phyloP scores from a whole-genome alignment of 2,797 vertebrate genomes.

The Xenopus petersii region DNA sequence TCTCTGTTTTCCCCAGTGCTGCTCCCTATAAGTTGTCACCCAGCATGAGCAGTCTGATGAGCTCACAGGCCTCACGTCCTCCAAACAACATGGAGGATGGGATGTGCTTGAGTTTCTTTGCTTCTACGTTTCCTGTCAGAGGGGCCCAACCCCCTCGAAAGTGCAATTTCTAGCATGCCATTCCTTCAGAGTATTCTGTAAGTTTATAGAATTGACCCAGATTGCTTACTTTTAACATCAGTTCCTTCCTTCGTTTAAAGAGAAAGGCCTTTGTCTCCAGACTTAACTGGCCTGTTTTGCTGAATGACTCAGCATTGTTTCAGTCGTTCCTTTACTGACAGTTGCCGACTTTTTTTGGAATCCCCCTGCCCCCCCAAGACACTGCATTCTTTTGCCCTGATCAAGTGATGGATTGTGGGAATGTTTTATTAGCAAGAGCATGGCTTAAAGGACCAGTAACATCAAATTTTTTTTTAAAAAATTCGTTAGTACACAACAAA shows the following conservation, averaged over 20 bases:
- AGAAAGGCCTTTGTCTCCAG: background rate
- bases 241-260: constrained; percentile 2
- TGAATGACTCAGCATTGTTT: constrained; percentile 9
- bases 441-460: too few relatives aligned
- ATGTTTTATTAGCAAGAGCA: too few relatives aligned
- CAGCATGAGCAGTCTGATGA: constrained; percentile 39
- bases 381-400: too few relatives aligned
- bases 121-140: background rate
- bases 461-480: too few relatives aligned
- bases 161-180: constrained; percentile 3
- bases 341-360: background rate
- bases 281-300: background rate
- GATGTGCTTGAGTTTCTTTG: constrained; percentile 8
- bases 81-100: constrained; percentile 19
- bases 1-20: background rate
- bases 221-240: constrained; percentile 2
- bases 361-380: too few relatives aligned
- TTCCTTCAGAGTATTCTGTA: background rate
- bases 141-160: background rate
- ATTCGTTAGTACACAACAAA: too few relatives aligned
- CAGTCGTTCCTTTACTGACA: background rate
- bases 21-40: background rate
- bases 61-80: constrained; percentile 27
- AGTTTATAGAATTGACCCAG: background rate
- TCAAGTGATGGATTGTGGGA: too few relatives aligned